phyloP scores from a whole-genome alignment of 2,888 invertebrate genomes.

The Amblyteles armatorius region DNA sequence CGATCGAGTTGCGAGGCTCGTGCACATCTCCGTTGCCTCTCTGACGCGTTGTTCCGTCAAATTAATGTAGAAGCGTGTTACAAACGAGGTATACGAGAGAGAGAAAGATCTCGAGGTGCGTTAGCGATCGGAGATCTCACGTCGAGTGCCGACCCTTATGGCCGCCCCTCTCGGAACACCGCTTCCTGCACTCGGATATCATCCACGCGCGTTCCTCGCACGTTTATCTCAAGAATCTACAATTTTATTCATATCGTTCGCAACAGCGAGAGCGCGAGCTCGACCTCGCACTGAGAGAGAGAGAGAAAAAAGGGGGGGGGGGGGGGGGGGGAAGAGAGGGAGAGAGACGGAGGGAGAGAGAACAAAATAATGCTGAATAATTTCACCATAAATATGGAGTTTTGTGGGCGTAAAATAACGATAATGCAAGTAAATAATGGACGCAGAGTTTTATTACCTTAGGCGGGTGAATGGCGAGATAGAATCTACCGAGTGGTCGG shows the following conservation, averaged over 20 bases:
- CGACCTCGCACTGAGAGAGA: slow-evolving; percentile 19
- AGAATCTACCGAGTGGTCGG: slow-evolving; percentile 79
- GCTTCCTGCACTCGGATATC: slow-evolving; percentile 63
- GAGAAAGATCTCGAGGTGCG: slow-evolving; percentile 11
- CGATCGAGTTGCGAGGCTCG: background rate
- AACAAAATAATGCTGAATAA: slow-evolving; percentile 83
- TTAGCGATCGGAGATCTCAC: slow-evolving; percentile 33
- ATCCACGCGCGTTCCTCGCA: slow-evolving; percentile 48
- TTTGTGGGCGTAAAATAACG: slow-evolving; percentile 84
- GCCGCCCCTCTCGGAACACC: slow-evolving; percentile 37
- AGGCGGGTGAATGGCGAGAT: slow-evolving; percentile 83
- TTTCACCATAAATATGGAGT: slow-evolving; percentile 83
- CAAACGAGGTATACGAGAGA: slow-evolving; percentile 34
- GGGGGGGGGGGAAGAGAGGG: slow-evolving; percentile 48
- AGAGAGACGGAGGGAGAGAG: slow-evolving; percentile 58
- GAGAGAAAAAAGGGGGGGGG: slow-evolving; percentile 44
- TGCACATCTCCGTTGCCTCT: slow-evolving; percentile 11
- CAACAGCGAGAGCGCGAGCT: slow-evolving; percentile 37
- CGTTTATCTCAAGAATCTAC: slow-evolving; percentile 77
- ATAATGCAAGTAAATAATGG: slow-evolving; percentile 84
- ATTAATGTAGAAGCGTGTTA: slow-evolving; percentile 43
- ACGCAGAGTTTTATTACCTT: slow-evolving; percentile 83
- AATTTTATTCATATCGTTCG: slow-evolving; percentile 81
- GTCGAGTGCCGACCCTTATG: slow-evolving; percentile 51
- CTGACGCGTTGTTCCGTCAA: slow-evolving; percentile 13